Evolutionary conservation across 2,113 vertebrate genomes (phyloP).

Genomic region (Tetrao urogallus): DNA sequence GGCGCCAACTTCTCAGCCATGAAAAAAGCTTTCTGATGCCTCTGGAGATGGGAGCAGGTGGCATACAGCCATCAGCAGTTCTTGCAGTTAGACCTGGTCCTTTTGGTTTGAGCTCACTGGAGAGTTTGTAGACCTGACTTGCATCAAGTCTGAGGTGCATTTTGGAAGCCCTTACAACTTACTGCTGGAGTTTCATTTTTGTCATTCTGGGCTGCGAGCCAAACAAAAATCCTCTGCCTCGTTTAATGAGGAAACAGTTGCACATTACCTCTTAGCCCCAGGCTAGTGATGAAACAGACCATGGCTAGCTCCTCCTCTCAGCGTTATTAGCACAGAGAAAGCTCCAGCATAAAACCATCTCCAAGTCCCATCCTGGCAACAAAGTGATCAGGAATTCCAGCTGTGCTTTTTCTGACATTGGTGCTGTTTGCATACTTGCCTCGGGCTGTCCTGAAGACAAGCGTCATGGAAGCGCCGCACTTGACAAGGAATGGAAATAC

Average conservation of each 20-base stretch:
- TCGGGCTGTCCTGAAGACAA: background rate
- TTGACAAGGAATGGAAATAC: background rate
- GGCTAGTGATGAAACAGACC: background rate
- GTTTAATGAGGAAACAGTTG: constrained; percentile 9
- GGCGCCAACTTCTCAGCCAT: background rate
- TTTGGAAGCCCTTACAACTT: background rate
- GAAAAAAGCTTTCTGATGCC: background rate
- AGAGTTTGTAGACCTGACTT: background rate
- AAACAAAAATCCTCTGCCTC: background rate
- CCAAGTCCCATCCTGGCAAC: background rate
- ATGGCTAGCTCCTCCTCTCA: constrained; percentile 54
- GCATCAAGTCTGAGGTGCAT: rapidly evolving
- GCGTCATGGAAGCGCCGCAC: background rate
- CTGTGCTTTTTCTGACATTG: background rate
- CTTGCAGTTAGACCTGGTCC: background rate
- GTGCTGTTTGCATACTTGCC: background rate
- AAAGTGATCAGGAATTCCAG: background rate
- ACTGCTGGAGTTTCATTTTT: background rate
- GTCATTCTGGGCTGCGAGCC: constrained; percentile 1
- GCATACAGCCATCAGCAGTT: rapidly evolving
- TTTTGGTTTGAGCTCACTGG: background rate
- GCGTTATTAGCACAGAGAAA: background rate
- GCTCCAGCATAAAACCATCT: background rate
- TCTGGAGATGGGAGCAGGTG: background rate
- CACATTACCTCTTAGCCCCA: rapidly evolving